Conservation (phyloP, 2,113 vertebrate species). For the Myocastor coypus region DNA sequence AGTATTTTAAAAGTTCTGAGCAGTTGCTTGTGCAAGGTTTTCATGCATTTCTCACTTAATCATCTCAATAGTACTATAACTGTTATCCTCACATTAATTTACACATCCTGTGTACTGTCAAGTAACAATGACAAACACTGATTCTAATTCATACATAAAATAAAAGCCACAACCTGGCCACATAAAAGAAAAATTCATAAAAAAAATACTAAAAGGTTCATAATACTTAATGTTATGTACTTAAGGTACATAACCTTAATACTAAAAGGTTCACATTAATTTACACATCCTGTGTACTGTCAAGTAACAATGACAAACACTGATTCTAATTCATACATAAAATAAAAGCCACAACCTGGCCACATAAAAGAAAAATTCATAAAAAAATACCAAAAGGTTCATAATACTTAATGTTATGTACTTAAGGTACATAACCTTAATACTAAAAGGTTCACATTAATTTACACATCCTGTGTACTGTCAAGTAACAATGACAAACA, state of each 20-base stretch:
- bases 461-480: not conserved
- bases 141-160: not conserved
- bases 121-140: not conserved
- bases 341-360: not conserved
- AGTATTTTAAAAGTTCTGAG: not conserved
- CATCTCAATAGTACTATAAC: not conserved
- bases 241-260: no score
- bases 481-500: not conserved
- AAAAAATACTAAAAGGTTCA: not conserved
- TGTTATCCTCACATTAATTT: not conserved
- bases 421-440: no score
- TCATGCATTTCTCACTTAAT: not conserved
- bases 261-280: constrained; percentile 30
- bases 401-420: no score
- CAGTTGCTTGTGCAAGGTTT: not conserved
- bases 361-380: not conserved
- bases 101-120: not conserved
- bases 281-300: not conserved
- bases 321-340: not conserved
- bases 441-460: no score
- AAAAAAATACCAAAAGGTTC: not conserved
- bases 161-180: not conserved
- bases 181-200: not conserved
- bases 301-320: not conserved
- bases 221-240: no score